Evolutionary conservation across 2,113 vertebrate genomes (phyloP), one percentile per base, ranked within the genome.

Genomic region (Cynocephalus volans): DNA sequence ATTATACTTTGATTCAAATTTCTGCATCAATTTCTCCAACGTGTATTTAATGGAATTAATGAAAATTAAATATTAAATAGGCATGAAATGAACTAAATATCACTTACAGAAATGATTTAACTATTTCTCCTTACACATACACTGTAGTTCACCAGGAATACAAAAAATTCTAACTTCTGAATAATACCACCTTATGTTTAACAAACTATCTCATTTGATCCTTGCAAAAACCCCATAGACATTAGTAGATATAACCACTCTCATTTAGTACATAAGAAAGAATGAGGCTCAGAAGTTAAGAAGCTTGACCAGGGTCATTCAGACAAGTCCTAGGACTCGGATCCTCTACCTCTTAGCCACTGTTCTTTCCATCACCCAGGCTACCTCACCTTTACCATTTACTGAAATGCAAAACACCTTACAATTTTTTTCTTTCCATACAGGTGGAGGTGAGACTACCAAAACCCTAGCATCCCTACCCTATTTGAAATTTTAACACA

Each of bases 1-100:
- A 70, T 58, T 56, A 60, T 5, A 70, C 14, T 94, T 72, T 58
- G 24, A 96, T 48, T 96, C 70, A 92, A 93, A 82, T 80, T 87
- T 90, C 77, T 91, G 0, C 67, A 90, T 62, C 48, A 65, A 72
- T 60, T n/a, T 62, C 70, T 95, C 84, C 36, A 84, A 72, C 48
- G 18, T 77, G 12, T 33, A 76, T 23, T 96, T 81, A 93, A 86
- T 56, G 7, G 28, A 93, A 93, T 70, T 52, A 95, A 80, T 80
- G 58, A 87, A 93, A 96, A 93, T 41, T 76, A 96, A 93, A 60
- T 69, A 26, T 54, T 92, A 88, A 95, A 75, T 21, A 96, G 31
- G 0, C 65, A 80, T 73, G 62, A 82, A 93, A 80, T 64, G n/a
- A 11, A 75, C 31, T 76, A 73, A 94, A 83, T 45, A 41, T 36